These are phyloP conservation scores for Teleopsis dalmanni DNA, from an alignment of 1,140 invertebrate species.

Conservation along the genomic window DNA sequence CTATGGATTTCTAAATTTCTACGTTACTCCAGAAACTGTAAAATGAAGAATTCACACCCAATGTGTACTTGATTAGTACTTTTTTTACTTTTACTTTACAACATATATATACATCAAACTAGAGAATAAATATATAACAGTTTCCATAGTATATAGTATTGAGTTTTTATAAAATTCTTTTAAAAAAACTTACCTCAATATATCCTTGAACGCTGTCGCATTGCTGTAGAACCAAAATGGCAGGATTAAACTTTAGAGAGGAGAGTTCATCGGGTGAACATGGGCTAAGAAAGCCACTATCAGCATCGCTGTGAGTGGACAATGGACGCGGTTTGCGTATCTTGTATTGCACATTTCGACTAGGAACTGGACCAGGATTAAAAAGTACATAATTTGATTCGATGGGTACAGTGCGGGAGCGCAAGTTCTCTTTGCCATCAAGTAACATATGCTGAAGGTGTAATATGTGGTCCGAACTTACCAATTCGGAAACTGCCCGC, in stretches of 20 bases:
- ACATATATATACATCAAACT: too few species aligned
- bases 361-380: conserved; percentile 40
- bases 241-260: conserved; percentile 27
- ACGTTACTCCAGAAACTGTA: too few species aligned
- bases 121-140: too few species aligned
- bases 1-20: too few species aligned
- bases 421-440: conserved; percentile 11
- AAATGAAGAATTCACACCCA: too few species aligned
- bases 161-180: too few species aligned
- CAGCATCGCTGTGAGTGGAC: conserved; percentile 41
- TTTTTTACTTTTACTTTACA: too few species aligned
- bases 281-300: conserved; percentile 42
- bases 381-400: conserved; percentile 42
- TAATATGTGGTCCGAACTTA: conserved; percentile 35
- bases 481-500: conserved; percentile 18
- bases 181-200: conserved; percentile 37
- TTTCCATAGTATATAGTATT: too few species aligned
- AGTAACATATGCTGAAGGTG: conserved; percentile 31
- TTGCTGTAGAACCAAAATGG: conserved; percentile 40
- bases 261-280: conserved; percentile 35
- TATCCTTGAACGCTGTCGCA: conserved; percentile 43
- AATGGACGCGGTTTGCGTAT: conserved; percentile 35
- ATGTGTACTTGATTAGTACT: too few species aligned
- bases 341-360: conserved; percentile 41
- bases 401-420: conserved; percentile 35